Evolutionary conservation across 92 coral and sea anemone species (phyloP), one percentile per base, ranked within the genome.

Genomic region (Porites lobata): DNA sequence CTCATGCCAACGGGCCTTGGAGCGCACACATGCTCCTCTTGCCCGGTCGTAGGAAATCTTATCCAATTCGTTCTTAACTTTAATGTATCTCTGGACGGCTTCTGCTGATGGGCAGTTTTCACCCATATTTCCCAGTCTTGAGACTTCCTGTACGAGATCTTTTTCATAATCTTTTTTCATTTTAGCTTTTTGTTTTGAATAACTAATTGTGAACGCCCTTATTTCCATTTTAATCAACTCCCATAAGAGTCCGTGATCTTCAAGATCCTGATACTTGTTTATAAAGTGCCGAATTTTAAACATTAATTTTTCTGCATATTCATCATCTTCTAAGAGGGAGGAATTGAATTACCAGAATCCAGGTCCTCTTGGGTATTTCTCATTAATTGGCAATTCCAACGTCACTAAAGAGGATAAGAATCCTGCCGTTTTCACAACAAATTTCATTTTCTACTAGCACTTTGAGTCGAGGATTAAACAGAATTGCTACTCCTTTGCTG

Each of bases 1-100:
- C 63, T 87, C 80, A 15, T 78, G 74, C 85, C 86, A 87, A 14
- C 86, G 74, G 19, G 47, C 81, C 50, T 80, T 87, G 13, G 86
- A 79, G 20, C 86, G 66, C 22, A 80, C 52, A 11, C 76, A 71
- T n/a, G 66, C 61, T 8, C 90, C 82, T 17, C 79, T 32, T 1
- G 78, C 32, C 29, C 77, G 56, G n/a, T 69, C 58, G 24, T 58
- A 22, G 51, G 68, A 52, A n/a, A 69, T 78, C 15, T 71, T 69
- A 5, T 86, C 85, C 22, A 65, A 65, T 86, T 86, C 58, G 65
- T 68, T 20, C 61, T 53, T 70, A 19, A 29, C 50, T 19, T 54
- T 38, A 26, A 50, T 50, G 57, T 76, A 78, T 58, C 56, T 9
- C 10, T 65, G 0, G 4, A 56, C 51, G 7, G 50, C 13, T 14